Base-by-base conservation (phyloP, 2,113 vertebrate genomes). In the Trogon melanurus region DNA sequence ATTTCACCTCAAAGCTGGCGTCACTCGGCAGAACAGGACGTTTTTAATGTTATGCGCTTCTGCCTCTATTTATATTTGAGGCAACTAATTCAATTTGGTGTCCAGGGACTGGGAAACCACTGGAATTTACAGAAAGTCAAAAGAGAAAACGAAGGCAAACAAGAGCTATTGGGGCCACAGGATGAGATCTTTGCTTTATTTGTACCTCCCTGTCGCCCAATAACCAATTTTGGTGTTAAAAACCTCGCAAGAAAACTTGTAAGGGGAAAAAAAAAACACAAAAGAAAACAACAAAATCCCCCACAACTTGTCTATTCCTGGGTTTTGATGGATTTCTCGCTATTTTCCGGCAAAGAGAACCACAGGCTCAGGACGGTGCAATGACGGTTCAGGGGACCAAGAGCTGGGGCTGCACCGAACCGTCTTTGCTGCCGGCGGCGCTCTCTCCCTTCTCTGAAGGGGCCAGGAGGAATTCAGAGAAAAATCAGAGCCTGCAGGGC, bases 61-160 rank as follows among this genome's bases (percentile, higher is more conserved):
- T 85, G 62, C 71, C 75, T 22, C 72, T 75, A 82, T 88, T 93
- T 91, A 47, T 91, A 86, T 36, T 70, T 36, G n/a, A 76, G 73
- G 26, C 14, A 69, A 53, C 29, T 83, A 70, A 93, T 79, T 91
- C 58, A 53, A 61, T 89, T 57, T 57, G 12, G 21, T 26, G 81
- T 65, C 85, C 83, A 2, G 2, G 38, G 71, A 38, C 41, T 26
- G 30, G 78, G 58, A 80, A 95, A 83, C 44, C 50, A 38, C 4
- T 57, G 67, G 83, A 92, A 96, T 88, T 90, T n/a, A 79, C 22
- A 30, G 48, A 54, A 88, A 85, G 60, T 45, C 78, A 27, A 30
- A 29, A 34, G 30, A 88, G 38, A 79, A 95, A 82, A 84, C 0
- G 10, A 79, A 90, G 45, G 20, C 58, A 57, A 94, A 73, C 5